These are phyloP conservation scores for Meles meles DNA, from an alignment of 2,113 vertebrate species.

Conservation along the genomic window DNA sequence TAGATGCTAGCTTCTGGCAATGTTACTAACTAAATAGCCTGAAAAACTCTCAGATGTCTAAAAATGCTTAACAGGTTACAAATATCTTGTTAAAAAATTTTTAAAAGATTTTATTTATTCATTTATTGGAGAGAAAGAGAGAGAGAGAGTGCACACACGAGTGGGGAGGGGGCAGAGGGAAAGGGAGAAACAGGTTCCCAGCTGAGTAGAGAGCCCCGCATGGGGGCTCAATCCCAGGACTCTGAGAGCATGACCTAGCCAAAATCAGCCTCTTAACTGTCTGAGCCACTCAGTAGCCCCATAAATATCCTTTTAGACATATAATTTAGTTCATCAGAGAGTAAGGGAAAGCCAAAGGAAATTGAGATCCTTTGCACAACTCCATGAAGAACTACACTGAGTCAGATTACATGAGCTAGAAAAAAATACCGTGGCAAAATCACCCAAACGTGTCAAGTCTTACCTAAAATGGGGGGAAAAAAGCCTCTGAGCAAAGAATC, in stretches of 20 bases:
- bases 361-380: background rate
- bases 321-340: background rate
- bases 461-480: background rate
- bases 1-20: background rate
- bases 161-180: background rate
- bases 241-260: background rate
- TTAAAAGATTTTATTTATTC: background rate
- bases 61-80: background rate
- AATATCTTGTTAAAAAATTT: background rate
- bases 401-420: background rate
- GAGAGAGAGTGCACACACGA: background rate
- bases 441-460: background rate
- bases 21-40: background rate
- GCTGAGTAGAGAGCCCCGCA: background rate
- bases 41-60: background rate
- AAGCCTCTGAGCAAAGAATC: background rate
- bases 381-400: background rate
- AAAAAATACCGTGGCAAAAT: background rate
- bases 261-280: background rate
- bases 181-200: background rate
- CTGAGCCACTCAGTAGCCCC: background rate
- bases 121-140: background rate
- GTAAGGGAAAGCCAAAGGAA: background rate
- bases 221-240: background rate
- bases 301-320: slow-evolving; percentile 1